These are phyloP conservation scores for Trididemnum miniatum DNA, from an alignment of 23 tunicate genomes.

Conservation along the genomic window DNA sequence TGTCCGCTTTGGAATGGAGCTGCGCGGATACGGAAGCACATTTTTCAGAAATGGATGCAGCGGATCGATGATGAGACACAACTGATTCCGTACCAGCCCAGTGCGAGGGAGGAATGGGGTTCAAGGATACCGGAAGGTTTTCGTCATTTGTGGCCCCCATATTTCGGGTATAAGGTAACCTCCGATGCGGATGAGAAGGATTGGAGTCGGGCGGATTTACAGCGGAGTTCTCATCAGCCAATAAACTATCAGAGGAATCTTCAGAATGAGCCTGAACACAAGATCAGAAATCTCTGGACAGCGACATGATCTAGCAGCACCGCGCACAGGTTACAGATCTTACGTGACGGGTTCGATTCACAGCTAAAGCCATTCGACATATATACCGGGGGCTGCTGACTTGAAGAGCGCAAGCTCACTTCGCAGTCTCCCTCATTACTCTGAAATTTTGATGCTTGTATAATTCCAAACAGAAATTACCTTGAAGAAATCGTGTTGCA, in stretches of 20 bases:
- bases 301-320: too few species aligned
- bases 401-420: too few species aligned
- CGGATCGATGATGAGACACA: neutral
- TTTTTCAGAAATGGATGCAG: neutral
- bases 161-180: constrained; percentile 53
- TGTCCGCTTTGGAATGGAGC: neutral
- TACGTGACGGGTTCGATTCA: too few species aligned
- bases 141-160: constrained; percentile 19
- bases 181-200: constrained; percentile 35
- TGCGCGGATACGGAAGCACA: neutral
- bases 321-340: too few species aligned
- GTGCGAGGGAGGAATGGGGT: neutral
- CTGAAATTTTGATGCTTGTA: too few species aligned
- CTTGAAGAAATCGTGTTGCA: constrained; percentile 60
- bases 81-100: neutral
- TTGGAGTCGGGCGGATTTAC: neutral
- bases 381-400: too few species aligned
- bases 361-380: too few species aligned
- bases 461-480: too few species aligned
- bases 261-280: too few species aligned
- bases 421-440: too few species aligned
- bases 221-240: neutral
- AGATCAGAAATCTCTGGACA: too few species aligned
- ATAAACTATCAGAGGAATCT: too few species aligned
- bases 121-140: neutral